Evolutionary conservation across 92 coral and sea anemone genomes (phyloP), one percentile per base, ranked within the genome.

Genomic region (Porites divaricata): DNA sequence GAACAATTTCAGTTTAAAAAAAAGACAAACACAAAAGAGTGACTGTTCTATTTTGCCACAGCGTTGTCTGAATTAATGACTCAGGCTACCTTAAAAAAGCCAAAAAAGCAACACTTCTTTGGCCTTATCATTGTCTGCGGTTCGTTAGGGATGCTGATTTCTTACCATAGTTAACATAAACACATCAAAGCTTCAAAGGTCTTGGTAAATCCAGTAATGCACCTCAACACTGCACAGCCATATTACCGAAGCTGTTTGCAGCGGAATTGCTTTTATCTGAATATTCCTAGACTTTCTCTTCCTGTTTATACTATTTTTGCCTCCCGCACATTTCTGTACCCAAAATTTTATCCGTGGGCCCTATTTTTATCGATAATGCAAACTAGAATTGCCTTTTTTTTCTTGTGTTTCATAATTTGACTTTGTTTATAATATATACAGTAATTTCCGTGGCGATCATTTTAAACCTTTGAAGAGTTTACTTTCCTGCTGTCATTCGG

Each of bases 321-420:
- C 23, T 64, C 21, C 63, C 72, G 72, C 83, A 64, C 6, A 64
- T 78, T 78, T 78, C 63, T 78, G 21, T 35, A n/a, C 15, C 49
- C 52, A 21, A 41, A 45, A 13, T 15, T 12, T 14, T 53, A 24
- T 74, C 22, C 56, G 8, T 6, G 23, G 26, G 69, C 10, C 69
- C 9, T 64, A 4, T 64, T 64, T 64, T 23, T 64, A 16, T 16
- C 10, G 26, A 16, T 64, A 54, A 11, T 9, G 54, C 54, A 17
- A 22, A 19, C 52, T 49, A 35, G 45, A 35, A 35, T 35, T 35
- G 45, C 45, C 45, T 6, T 35, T 35, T 35, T 35, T 35, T 35
- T 35, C 45, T 35, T 35, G 5, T 35, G 45, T 35, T 35, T 35
- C 65, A 61, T 61, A 12, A 61, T 14, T 61, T 61, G 65, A 11